Evolutionary conservation across 92 coral and sea anemone genomes (phyloP), one percentile per base, ranked within the genome.

Genomic region (Meandrina meandrites): DNA sequence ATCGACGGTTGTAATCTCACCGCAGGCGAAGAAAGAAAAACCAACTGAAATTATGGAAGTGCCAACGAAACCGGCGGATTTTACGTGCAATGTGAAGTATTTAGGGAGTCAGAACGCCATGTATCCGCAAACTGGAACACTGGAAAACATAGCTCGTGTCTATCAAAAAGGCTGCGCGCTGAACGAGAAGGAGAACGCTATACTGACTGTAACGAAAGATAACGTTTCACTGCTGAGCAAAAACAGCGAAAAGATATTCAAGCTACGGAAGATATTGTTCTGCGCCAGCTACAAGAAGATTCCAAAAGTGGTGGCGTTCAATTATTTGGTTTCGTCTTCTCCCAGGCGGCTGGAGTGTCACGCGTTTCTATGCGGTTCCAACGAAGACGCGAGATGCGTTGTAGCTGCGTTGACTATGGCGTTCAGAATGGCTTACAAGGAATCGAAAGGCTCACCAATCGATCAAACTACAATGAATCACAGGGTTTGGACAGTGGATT

Each of bases 221-320:
- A 70, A 83, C 15, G 91, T 92, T 36, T 60, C 86, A 21, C 12
- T 92, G 8, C 78, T 64, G 14, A 78, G 87, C 54, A 28, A 86
- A 51, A 83, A 79, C 36, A 80, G 37, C 53, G 60, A 66, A 34
- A 83, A 80, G 62, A 81, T 69, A 1, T 92, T 83, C 74, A 64
- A 85, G 32, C 76, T 92, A 42, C 89, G 86, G 28, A 90, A 84
- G 53, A 92, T 91, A 40, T 75, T 90, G n/a, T 92, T 92, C 85
- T 92, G 95, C 84, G 95, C 95, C 4, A 92, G 93, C 42, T 92
- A 90, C 88, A 87, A 92, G 91, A 92, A 92, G 80, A 90, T 92
- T n/a, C 95, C 95, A 0, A 91, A 90, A 84, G 95, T 92, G n/a
- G 95, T 92, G 28, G 95, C 90, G 9, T 92, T 92, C 75, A 92